Base-by-base conservation (phyloP, 30 jellyfish, hydroid and myxozoan species). In the Turritopsis rubra region DNA sequence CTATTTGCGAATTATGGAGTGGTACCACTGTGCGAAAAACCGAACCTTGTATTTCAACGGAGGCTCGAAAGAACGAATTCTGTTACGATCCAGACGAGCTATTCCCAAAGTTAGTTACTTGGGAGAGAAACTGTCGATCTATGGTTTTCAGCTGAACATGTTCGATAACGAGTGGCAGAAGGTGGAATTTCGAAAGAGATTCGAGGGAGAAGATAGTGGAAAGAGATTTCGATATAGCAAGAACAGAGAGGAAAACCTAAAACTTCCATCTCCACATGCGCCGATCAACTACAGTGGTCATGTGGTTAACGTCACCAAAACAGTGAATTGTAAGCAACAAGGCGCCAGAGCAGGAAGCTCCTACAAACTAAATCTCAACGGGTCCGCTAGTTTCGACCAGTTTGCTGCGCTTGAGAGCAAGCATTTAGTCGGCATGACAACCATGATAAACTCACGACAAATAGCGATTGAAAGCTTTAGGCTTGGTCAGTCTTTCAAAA, bases 401-500 rank as follows among this genome's bases (percentile, higher is more conserved):
- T 23, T 27, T 23, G 0, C 77, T 0, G 31, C 31, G 8, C 16
- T 68, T n/a, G 30, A 68, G 30, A 68, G 31, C 0, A 22, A 9
- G 24, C 17, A 74, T 74, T 24, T 74, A 26, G 1, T 74, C 18
- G 26, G 28, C 8, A 22, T 21, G 27, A 74, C 0, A n/a, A 74
- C 82, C 0, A 41, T 28, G 41, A 23, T 74, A 16, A n/a, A 28
- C 23, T 74, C 82, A 24, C 53, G 65, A 26, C 54, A 74, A 28
- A 0, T 74, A 29, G 82, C 82, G 23, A 26, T 20, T 0, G 27
- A 74, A 4, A n/a, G 82, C 23, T 74, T 74, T 13, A 26, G 23
- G 65, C 82, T 74, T 74, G 82, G 82, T 74, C 65, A 23, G 17
- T 24, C 26, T 27, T 74, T 74, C 60, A 29, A 26, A n/a, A 29